A percentile compares a stretch with the other conserved stretches of the same genome.
These are phyloP conservation scores for Ptychadena robeensis DNA, from an alignment of 2,797 vertebrate species.

Conservation along the genomic window DNA sequence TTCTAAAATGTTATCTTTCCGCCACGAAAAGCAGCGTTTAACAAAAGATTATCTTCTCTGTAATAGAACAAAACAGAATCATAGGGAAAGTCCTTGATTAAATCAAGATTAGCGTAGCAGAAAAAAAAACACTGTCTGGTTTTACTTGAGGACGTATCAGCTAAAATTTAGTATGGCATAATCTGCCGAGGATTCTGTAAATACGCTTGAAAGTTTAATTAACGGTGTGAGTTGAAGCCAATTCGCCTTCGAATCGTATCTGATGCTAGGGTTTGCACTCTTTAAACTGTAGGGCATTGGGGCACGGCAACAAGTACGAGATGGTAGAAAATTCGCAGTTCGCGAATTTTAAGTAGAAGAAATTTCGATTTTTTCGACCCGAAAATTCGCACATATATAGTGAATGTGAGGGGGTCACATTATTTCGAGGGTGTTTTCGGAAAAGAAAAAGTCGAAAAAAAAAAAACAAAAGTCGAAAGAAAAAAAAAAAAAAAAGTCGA, in stretches of 20 bases:
- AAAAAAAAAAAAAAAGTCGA: too few species aligned
- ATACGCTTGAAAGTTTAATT: constrained; percentile 38
- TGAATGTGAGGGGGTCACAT: too few species aligned
- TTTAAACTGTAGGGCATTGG: not conserved
- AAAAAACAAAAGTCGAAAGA: too few species aligned
- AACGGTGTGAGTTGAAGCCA: constrained; percentile 33
- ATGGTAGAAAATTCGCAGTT: too few species aligned
- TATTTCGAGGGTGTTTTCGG: too few species aligned
- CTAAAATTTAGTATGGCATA: constrained; percentile 37
- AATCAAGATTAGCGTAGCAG: constrained; percentile 49
- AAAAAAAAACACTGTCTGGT: constrained; percentile 36
- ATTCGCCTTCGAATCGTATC: constrained; percentile 2
- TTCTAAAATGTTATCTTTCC: constrained; percentile 13
- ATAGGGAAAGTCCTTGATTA: constrained; percentile 43
- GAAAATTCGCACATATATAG: too few species aligned
- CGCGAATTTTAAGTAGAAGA: too few species aligned
- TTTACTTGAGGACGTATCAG: constrained; percentile 17
- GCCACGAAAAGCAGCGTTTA: not conserved
- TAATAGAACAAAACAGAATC: constrained; percentile 38
- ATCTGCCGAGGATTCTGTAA: constrained; percentile 41
- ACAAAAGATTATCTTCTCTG: constrained; percentile 33
- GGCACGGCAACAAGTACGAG: too few species aligned
- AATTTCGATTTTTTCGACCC: too few species aligned
- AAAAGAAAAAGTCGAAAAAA: too few species aligned
- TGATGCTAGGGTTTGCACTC: not conserved